Evolutionary conservation across 2,113 vertebrate genomes (phyloP).

Genomic region (Patagioenas fasciata): DNA sequence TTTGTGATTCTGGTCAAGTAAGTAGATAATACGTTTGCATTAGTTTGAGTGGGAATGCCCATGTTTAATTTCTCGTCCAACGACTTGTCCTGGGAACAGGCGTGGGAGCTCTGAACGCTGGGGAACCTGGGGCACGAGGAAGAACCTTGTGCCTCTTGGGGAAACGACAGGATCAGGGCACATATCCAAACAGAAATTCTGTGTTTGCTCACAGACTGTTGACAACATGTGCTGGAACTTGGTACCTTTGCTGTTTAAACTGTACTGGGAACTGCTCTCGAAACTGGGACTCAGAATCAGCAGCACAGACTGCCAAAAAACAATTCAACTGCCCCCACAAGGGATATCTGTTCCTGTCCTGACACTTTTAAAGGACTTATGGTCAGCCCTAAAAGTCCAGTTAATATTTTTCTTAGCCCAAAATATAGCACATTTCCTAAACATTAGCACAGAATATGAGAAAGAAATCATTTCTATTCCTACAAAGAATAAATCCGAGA

Average conservation of each 20-base stretch:
- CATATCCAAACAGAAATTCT: not conserved
- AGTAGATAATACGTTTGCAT: not conserved
- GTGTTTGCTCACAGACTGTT: not conserved
- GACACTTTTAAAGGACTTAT: not conserved
- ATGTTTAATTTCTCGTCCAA: not conserved
- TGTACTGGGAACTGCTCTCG: not conserved
- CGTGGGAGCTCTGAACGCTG: not conserved
- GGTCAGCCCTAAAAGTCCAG: not conserved
- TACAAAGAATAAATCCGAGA: not conserved
- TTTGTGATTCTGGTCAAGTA: slow-evolving; percentile 91
- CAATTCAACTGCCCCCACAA: not conserved
- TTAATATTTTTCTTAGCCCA: not conserved
- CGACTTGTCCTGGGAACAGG: not conserved
- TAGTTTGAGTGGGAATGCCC: not conserved
- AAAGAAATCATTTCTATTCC: not conserved
- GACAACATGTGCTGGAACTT: not conserved
- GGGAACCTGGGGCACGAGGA: not conserved
- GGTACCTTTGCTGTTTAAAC: not conserved
- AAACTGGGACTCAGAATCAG: not conserved
- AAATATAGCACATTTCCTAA: not conserved
- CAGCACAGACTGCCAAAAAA: not conserved
- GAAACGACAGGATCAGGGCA: not conserved
- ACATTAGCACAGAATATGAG: not conserved
- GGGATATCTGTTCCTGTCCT: not conserved
- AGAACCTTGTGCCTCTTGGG: not conserved